Base-by-base conservation (phyloP, 2,797 vertebrate genomes). In the Monodelphis domestica region DNA sequence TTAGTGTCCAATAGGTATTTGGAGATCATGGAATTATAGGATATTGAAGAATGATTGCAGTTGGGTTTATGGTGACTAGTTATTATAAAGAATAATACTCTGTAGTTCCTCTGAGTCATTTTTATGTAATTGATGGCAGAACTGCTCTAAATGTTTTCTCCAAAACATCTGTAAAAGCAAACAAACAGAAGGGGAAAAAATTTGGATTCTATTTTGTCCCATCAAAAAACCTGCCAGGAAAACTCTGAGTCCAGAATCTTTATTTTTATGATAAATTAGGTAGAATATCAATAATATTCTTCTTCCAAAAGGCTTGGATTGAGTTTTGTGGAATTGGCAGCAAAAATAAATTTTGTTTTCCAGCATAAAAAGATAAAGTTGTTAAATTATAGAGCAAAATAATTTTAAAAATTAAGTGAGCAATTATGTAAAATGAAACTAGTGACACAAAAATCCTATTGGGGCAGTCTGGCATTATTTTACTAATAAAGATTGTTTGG, bases 81-180 rank as follows among this genome's bases (percentile, higher is more conserved):
- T 89, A 28, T 78, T 84, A 38, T 84, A 50, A 33, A 88, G 50
- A 91, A 15, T 30, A 94, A 95, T 55, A 63, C 54, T n/a, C 45
- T 91, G 54, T 57, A 59, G 87, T 30, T 93, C 10, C 51, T 96
- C 92, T 87, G 91, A 93, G n/a, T 97, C 93, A 38, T 38, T 96
- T 95, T 94, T 89, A 30, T 93, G 9, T n/a, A 50, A 88, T 94
- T 91, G 15, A 84, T 89, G 93, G 78, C 26, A 89, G 94, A 90
- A 54, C 89, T 95, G 30, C 1, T 6, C 87, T 96, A 84, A n/a
- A n/a, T n/a, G 50, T 92, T 12, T 94, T 91, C 45, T 52, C 90
- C 78, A 38, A 3, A 52, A 4, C 0, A 51, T 33, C 63, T 33
- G 0, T 30, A 1, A 88, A 70, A 63, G 38, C 70, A 84, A 50